Evolutionary conservation across 2,888 invertebrate genomes (phyloP).

Genomic region (Morpho deidamia): DNA sequence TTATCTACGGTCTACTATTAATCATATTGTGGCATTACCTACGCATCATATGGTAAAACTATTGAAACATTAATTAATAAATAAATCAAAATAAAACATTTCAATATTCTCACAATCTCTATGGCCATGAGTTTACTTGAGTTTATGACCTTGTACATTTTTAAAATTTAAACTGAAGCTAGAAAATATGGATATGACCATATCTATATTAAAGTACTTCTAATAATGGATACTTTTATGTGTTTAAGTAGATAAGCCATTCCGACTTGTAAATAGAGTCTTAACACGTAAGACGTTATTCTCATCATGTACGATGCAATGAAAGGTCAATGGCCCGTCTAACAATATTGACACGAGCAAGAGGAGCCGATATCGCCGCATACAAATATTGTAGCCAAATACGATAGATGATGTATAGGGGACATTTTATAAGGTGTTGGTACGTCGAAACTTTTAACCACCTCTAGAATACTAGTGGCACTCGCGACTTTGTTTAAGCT

Average conservation of each 20-base stretch:
- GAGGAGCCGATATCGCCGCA: conserved; percentile 58
- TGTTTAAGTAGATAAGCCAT: conserved; percentile 15
- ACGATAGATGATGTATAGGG: conserved; percentile 41
- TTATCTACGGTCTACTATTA: no score
- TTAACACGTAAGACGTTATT: conserved; percentile 25
- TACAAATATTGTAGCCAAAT: conserved; percentile 64
- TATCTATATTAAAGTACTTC: conserved; percentile 1
- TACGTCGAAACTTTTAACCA: background rate
- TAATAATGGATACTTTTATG: conserved; percentile 10
- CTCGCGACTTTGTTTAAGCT: no score
- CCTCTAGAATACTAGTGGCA: background rate
- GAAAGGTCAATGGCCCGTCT: conserved; percentile 53
- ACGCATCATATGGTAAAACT: no score
- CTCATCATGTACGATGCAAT: conserved; percentile 44
- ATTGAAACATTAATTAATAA: no score
- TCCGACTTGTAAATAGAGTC: conserved; percentile 20
- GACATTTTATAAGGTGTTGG: conserved; percentile 13
- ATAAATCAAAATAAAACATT: no score
- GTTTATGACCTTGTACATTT: background rate
- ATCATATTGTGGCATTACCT: no score
- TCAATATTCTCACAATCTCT: background rate
- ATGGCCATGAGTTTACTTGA: background rate
- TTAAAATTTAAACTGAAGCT: background rate
- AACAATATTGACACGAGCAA: conserved; percentile 61
- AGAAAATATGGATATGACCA: conserved; percentile 16